These are phyloP conservation scores for Macquaria australasica DNA, from an alignment of 2,113 vertebrate species.

Conservation along the genomic window DNA sequence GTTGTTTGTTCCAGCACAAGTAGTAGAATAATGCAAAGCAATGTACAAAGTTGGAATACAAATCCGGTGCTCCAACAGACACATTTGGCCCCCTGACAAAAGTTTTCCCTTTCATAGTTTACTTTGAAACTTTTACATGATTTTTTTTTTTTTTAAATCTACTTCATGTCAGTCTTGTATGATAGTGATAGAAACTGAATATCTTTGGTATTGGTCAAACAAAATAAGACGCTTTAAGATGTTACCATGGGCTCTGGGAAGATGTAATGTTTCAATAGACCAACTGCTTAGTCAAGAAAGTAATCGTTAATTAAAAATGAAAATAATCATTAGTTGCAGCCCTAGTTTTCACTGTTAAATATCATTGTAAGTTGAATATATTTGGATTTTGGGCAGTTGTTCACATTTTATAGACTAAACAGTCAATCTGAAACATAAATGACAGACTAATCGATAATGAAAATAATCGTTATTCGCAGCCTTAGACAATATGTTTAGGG, in stretches of 20 bases:
- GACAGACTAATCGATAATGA: no score
- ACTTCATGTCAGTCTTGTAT: background rate
- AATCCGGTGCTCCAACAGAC: background rate
- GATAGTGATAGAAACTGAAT: background rate
- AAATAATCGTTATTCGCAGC: no score
- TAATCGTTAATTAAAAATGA: background rate
- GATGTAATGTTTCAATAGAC: background rate
- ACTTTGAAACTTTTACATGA: background rate
- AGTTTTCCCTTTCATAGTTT: background rate
- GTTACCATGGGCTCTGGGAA: background rate
- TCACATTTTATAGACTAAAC: no score
- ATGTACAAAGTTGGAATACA: background rate
- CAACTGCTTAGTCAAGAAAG: background rate
- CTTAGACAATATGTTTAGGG: no score
- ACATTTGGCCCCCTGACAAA: background rate
- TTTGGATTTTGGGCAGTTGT: no score
- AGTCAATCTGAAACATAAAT: no score
- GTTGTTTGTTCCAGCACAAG: background rate
- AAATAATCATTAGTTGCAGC: background rate
- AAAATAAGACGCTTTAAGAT: background rate
- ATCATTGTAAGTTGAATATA: no score
- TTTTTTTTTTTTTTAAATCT: background rate
- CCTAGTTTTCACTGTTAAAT: background rate
- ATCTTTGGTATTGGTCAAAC: no score
- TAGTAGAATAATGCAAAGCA: background rate